Percentiles rank a stretch among this genome's conserved stretches.
Conservation (phyloP, 2,113 vertebrate genomes). For the Corapipo altera region DNA sequence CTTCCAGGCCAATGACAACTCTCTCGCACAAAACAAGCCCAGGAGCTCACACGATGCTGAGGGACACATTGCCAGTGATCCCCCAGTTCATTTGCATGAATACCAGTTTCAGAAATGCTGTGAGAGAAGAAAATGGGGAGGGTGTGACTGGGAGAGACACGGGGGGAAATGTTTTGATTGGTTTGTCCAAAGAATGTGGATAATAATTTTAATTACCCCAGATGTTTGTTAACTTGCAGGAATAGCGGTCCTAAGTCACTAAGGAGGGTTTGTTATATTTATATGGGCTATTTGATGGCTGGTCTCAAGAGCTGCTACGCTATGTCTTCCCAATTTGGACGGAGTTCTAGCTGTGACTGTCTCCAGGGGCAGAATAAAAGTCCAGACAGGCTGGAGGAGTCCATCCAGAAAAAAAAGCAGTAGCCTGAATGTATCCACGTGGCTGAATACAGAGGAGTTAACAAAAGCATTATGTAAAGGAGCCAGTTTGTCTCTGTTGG, state of each 20-base stretch:
- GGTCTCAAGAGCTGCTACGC: background rate
- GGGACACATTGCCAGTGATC: slow-evolving; percentile 44
- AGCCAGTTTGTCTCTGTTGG: slow-evolving; percentile 56
- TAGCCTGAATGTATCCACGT: slow-evolving; percentile 55
- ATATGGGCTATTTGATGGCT: background rate
- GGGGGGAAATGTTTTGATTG: background rate
- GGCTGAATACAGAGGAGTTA: slow-evolving; percentile 37
- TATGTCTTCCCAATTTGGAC: slow-evolving; percentile 23
- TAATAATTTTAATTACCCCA: background rate
- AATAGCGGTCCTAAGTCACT: background rate
- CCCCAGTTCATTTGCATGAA: slow-evolving; percentile 11
- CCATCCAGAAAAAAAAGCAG: slow-evolving; percentile 49
- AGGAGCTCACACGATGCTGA: slow-evolving; percentile 38
- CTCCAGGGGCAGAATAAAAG: slow-evolving; percentile 48
- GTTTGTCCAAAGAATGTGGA: background rate
- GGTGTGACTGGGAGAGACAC: background rate
- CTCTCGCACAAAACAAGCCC: background rate
- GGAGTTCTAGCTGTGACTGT: slow-evolving; percentile 32
- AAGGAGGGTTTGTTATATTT: background rate
- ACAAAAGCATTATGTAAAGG: slow-evolving; percentile 56
- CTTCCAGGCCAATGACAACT: slow-evolving; percentile 58
- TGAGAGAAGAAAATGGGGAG: background rate
- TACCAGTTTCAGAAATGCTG: background rate
- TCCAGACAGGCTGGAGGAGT: slow-evolving; percentile 26
- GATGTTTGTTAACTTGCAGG: background rate